Conservation (phyloP, 1,140 invertebrate species). For the Melitaea cinxia region DNA sequence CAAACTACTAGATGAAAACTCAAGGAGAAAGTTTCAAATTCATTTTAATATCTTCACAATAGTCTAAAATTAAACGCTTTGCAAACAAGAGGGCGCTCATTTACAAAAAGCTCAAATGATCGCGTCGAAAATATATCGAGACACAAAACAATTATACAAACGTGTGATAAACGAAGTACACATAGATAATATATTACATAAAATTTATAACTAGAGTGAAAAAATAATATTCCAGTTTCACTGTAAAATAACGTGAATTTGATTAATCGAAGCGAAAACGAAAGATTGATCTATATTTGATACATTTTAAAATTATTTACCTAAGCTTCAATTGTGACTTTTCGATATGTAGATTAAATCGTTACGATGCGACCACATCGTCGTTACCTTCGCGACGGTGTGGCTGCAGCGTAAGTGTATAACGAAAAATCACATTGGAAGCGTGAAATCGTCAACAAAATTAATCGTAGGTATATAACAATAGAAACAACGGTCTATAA, state of each 20-base stretch:
- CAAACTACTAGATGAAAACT: slow-evolving; percentile 70
- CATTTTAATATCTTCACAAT: slow-evolving; percentile 79
- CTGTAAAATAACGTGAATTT: background rate
- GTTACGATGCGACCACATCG: background rate
- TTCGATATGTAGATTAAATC: background rate
- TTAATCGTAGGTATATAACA: slow-evolving; percentile 55
- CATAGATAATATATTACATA: no score
- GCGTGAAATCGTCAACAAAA: slow-evolving; percentile 50
- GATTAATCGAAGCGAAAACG: background rate
- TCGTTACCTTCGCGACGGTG: background rate
- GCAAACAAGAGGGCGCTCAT: slow-evolving; percentile 47
- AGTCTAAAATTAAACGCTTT: slow-evolving; percentile 64
- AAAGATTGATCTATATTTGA: slow-evolving; percentile 17
- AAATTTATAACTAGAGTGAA: background rate
- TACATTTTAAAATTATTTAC: slow-evolving; percentile 27
- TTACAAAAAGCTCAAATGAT: slow-evolving; percentile 44
- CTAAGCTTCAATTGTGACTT: slow-evolving; percentile 24
- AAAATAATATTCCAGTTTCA: background rate
- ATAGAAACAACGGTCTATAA: slow-evolving; percentile 72
- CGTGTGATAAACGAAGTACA: slow-evolving; percentile 2
- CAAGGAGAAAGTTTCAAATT: slow-evolving; percentile 73
- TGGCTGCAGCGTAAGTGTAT: background rate
- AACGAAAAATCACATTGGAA: slow-evolving; percentile 18
- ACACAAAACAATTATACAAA: slow-evolving; percentile 26
- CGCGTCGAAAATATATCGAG: slow-evolving; percentile 27